Conservation (phyloP, 2,888 invertebrate genomes). For the Melinopterus prodromus region DNA sequence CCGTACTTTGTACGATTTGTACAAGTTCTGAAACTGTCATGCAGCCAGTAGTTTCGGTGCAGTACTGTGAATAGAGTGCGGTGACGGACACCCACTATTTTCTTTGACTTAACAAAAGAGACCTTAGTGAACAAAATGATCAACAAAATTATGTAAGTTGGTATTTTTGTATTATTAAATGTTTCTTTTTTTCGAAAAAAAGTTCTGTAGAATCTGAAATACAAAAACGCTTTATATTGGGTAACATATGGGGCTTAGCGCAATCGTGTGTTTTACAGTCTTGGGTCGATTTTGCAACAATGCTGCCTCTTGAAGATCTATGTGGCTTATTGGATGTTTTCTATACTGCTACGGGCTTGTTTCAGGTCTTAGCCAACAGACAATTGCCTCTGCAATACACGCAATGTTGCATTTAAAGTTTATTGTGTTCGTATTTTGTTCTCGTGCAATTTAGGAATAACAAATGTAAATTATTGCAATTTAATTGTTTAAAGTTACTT, state of each 20-base stretch:
- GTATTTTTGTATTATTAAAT: conserved; percentile 6
- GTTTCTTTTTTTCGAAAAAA: neutral
- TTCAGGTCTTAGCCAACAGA: neutral
- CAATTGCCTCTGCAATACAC: neutral
- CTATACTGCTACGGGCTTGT: neutral
- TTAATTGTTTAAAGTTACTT: no score
- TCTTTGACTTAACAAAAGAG: neutral
- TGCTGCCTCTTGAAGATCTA: neutral
- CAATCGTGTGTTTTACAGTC: neutral
- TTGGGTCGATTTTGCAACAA: neutral
- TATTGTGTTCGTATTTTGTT: no score
- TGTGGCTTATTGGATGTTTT: neutral
- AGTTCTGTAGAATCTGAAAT: neutral
- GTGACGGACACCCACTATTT: conserved; percentile 41
- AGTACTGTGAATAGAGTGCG: conserved; percentile 43
- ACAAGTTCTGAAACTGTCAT: conserved; percentile 38
- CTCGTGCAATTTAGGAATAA: no score
- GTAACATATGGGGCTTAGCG: neutral
- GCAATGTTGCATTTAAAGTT: neutral
- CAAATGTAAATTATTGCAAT: no score
- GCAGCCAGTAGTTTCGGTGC: conserved; percentile 44
- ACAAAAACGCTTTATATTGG: neutral
- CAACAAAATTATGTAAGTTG: conserved; percentile 36
- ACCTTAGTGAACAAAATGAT: neutral
- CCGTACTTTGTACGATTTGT: conserved; percentile 39